Evolutionary conservation across 1,140 invertebrate species (phyloP), one percentile per base, ranked within the genome.

Genomic region (Platyscapa corneri): DNA sequence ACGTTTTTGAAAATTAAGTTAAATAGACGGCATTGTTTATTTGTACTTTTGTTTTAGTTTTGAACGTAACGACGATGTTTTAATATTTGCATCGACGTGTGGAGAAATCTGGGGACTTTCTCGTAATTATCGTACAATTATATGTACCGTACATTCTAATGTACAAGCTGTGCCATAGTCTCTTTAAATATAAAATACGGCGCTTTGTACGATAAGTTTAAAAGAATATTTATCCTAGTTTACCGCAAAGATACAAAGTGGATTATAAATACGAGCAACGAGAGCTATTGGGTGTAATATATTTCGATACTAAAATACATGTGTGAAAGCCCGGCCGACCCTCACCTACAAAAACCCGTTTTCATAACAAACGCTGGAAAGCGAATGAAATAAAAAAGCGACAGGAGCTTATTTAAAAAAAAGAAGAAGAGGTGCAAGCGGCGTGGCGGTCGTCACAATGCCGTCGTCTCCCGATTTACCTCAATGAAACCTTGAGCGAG

Each of bases 391-490:
- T 18, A 65, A 42, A 16, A 42, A 46, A n/a, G 42, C 6, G 27
- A 23, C 70, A 10, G 12, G 27, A 27, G 3, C 39, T 12, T 8
- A 34, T 64, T 78, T 78, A 27, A 39, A 78, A n/a, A 70, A 60
- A n/a, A n/a, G 30, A 64, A 83, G 37, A 32, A 20, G 37, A 46
- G 32, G 20, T 49, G 7, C n/a, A 60, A n/a, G n/a, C 27, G 32
- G 72, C 20, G 60, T 8, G 10, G 42, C n/a, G 14, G 30, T 20
- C 70, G 46, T 75, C 67, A 74, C 80, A 82, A 82, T 75, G 70
- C 49, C 77, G 83, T n/a, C n/a, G n/a, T 80, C 53, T 79, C 76
- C 83, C 77, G 74, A 85, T 85, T 85, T 72, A 80, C 82, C 72
- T 74, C 80, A 60, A 74, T 60, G 80, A 39, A 77, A 77, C 53